Evolutionary conservation across 2,888 invertebrate genomes (phyloP).

Genomic region (Seladonia tumulorum): DNA sequence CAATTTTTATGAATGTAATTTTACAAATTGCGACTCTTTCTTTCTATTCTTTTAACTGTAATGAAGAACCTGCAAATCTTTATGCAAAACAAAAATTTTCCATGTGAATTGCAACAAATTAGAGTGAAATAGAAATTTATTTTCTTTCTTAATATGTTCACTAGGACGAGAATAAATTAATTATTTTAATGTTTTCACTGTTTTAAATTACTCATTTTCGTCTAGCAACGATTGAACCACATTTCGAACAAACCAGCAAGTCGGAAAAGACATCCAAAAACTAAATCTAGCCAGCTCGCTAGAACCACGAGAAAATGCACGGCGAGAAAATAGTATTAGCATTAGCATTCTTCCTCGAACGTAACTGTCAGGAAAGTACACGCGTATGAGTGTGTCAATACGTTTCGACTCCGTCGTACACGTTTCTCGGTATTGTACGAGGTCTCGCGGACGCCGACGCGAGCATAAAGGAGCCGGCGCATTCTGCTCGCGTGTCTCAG

Average conservation of each 20-base stretch:
- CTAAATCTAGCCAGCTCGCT: not conserved
- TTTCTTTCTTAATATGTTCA: too few relatives aligned
- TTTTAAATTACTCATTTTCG: not conserved
- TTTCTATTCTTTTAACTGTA: too few relatives aligned
- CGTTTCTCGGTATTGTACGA: not conserved
- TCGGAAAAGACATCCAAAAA: not conserved
- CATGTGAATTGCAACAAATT: too few relatives aligned
- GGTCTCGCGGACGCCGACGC: not conserved
- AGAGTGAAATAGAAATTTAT: too few relatives aligned
- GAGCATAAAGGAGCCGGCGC: not conserved
- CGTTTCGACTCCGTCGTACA: not conserved
- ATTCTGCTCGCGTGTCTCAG: not conserved
- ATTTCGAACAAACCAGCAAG: not conserved
- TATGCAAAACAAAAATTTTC: too few relatives aligned
- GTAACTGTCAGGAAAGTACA: not conserved
- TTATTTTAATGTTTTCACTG: too few relatives aligned
- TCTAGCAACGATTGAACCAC: not conserved
- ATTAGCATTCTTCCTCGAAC: conserved; percentile 1
- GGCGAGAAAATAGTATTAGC: not conserved
- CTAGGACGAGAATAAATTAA: too few relatives aligned
- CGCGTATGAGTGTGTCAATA: not conserved
- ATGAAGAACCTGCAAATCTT: too few relatives aligned
- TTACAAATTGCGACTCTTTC: too few relatives aligned
- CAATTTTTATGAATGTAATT: too few relatives aligned
- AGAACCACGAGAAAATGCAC: not conserved